These are phyloP conservation scores for Lamprotornis superbus DNA, from an alignment of 2,113 vertebrate genomes.

Conservation along the genomic window DNA sequence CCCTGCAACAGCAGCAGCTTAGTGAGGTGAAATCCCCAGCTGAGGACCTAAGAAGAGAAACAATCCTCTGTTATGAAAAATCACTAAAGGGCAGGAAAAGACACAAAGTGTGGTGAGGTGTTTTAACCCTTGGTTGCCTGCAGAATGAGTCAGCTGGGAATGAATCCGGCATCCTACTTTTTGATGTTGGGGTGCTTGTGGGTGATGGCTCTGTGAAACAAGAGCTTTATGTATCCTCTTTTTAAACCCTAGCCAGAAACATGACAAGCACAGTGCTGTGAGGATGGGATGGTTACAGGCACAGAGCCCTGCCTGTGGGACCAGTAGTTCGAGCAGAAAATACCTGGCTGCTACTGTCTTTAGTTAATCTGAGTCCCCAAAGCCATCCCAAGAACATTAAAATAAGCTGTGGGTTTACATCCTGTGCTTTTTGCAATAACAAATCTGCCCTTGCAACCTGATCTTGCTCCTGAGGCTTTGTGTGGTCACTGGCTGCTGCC, in stretches of 20 bases:
- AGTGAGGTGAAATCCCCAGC: neutral
- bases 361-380: neutral
- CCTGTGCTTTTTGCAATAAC: neutral
- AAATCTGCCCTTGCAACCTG: neutral
- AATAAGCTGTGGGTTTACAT: neutral
- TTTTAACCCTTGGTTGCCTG: neutral
- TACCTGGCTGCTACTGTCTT: neutral
- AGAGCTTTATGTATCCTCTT: rapidly evolving
- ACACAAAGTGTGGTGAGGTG: neutral
- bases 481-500: neutral
- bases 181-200: rapidly evolving
- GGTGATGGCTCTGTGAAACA: neutral
- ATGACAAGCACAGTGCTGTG: neutral
- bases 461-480: neutral
- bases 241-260: neutral
- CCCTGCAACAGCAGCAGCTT: neutral
- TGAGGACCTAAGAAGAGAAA: neutral
- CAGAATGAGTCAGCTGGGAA: neutral
- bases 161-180: rapidly evolving
- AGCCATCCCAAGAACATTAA: neutral
- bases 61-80: neutral
- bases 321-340: neutral
- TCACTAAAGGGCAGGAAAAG: neutral
- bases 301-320: neutral
- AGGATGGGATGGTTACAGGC: neutral